phyloP scores from a whole-genome alignment of 2,797 vertebrate genomes.

The Gymnoscopelus microlampas region DNA sequence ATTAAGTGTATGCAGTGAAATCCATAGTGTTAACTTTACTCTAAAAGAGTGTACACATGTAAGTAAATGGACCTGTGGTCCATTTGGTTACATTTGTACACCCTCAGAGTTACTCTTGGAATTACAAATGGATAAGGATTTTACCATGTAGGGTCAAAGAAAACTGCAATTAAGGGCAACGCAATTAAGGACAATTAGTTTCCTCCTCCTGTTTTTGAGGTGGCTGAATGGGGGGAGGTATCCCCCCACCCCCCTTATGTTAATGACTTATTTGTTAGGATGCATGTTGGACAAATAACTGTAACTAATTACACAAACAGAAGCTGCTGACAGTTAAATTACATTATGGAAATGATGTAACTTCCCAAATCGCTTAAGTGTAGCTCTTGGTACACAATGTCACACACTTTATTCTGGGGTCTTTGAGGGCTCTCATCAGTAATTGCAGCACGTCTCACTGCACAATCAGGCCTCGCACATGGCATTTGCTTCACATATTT shows the following conservation, averaged over 20 bases:
- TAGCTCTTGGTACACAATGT: slow-evolving; percentile 16
- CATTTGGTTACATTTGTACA: neutral
- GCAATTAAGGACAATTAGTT: too few relatives aligned
- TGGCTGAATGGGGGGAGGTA: neutral
- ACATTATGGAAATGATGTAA: slow-evolving; percentile 1
- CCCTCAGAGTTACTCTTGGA: too few relatives aligned
- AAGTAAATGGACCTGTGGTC: too few relatives aligned
- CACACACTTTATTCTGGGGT: slow-evolving; percentile 9
- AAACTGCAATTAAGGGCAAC: too few relatives aligned
- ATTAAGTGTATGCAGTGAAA: slow-evolving; percentile 4
- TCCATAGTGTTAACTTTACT: too few relatives aligned
- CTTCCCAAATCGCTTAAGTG: slow-evolving; percentile 6
- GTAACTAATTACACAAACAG: slow-evolving; percentile 2
- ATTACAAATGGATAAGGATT: too few relatives aligned
- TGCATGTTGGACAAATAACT: neutral
- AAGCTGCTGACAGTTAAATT: slow-evolving; percentile 10
- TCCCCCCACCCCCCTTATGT: neutral
- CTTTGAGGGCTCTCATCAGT: neutral
- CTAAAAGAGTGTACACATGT: too few relatives aligned
- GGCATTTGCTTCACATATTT: slow-evolving; percentile 2
- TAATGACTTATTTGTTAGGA: neutral
- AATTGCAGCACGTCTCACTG: slow-evolving; percentile 9
- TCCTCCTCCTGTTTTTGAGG: neutral
- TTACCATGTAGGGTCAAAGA: too few relatives aligned
- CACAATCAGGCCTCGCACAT: neutral